A percentile compares a stretch with the other conserved stretches of the same genome.
Evolutionary conservation across 2,888 invertebrate genomes (phyloP).

Genomic region (Caenorhabditis sulstoni): DNA sequence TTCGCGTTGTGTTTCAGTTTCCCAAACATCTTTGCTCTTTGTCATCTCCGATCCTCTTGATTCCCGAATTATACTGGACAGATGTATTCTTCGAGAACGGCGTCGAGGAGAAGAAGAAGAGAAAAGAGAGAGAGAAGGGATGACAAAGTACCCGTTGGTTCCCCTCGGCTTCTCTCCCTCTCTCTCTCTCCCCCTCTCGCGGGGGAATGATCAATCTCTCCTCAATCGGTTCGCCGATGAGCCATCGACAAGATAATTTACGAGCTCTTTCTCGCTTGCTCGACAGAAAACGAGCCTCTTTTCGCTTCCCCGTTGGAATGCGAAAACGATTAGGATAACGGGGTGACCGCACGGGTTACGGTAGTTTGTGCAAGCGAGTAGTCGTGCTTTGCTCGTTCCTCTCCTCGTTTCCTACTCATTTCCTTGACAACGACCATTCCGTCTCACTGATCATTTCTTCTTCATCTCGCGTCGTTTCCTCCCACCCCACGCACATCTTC

Average conservation of each 20-base stretch:
- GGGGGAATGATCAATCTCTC: constrained; percentile 24
- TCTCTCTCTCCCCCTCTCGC: too few species aligned
- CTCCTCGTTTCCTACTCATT: not conserved
- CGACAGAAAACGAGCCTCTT: not conserved
- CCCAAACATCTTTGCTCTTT: constrained; percentile 17
- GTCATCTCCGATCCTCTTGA: not conserved
- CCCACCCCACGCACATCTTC: not conserved
- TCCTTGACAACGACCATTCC: constrained; percentile 6
- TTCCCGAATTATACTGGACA: constrained; percentile 17
- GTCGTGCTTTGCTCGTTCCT: not conserved
- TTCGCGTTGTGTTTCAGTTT: not conserved
- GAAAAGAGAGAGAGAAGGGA: not conserved
- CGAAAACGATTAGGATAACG: constrained; percentile 42
- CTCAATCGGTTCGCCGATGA: constrained; percentile 18
- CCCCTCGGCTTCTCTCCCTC: not conserved
- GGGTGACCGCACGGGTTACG: not conserved
- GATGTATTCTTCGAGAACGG: constrained; percentile 23
- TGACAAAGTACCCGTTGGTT: constrained; percentile 18
- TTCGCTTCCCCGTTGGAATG: not conserved
- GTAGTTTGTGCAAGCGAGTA: not conserved
- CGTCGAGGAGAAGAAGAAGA: not conserved
- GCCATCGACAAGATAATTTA: constrained; percentile 29
- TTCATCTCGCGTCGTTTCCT: not conserved
- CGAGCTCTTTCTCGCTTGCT: constrained; percentile 15
- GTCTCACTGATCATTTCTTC: constrained; percentile 7